Evolutionary conservation across 2,888 invertebrate species (phyloP).

Genomic region (Slavum lentiscoides): DNA sequence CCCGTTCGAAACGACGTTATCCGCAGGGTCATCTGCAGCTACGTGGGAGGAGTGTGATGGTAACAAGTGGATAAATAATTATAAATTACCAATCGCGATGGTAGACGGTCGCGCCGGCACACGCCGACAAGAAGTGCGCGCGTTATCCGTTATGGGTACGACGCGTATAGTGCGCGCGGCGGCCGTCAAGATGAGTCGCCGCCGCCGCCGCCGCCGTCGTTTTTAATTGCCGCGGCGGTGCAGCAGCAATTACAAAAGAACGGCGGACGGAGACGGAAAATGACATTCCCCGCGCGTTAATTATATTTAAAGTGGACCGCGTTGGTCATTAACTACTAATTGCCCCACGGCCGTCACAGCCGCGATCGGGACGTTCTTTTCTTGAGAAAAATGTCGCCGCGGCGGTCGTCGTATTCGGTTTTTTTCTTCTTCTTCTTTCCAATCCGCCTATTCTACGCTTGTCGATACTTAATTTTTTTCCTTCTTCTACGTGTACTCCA

Average conservation of each 20-base stretch:
- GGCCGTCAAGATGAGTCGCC: constrained; percentile 17
- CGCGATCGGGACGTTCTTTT: constrained; percentile 33
- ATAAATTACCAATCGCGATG: no score
- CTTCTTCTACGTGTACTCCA: neutral
- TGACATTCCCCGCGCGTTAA: constrained; percentile 39
- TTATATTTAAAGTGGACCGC: constrained; percentile 51
- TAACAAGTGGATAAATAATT: no score
- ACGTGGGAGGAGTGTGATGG: no score
- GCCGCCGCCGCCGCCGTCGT: neutral
- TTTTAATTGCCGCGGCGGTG: constrained; percentile 44
- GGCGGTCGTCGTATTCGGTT: constrained; percentile 30
- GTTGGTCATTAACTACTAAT: constrained; percentile 42
- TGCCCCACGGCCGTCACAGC: neutral
- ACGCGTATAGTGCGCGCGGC: constrained; percentile 14
- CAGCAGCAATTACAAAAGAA: constrained; percentile 18
- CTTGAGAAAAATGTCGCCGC: constrained; percentile 50
- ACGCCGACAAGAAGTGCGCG: no score
- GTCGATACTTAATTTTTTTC: neutral
- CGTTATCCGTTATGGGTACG: neutral
- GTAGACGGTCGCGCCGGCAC: no score
- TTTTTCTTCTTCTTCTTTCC: neutral
- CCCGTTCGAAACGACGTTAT: no score
- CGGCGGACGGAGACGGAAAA: constrained; percentile 6
- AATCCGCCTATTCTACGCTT: neutral
- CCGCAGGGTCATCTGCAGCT: no score